Base-by-base conservation (phyloP, 2,797 vertebrate species). In the Phaenicophaeus curvirostris region DNA sequence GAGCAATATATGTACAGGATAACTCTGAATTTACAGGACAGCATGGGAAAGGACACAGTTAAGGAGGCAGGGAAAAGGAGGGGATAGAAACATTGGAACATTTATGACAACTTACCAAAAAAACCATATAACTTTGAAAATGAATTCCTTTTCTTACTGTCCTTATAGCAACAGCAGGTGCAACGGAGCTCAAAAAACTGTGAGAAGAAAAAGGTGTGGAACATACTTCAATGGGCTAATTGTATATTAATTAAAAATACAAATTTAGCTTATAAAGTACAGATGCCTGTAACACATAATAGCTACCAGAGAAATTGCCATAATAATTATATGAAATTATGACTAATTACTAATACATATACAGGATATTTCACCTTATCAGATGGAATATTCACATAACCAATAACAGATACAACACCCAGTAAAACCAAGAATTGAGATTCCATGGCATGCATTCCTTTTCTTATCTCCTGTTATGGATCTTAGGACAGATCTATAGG, bases 301-400 rank as follows among this genome's bases (percentile, higher is more conserved):
- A 90, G 35, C 25, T 80, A 75, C 58, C 41, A 65, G 50, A 84
- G 65, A 90, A 85, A 91, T 53, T 88, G 33, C 72, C 92, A 16
- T 41, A 67, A 73, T 66, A 77, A 89, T 90, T 57, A 68, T 27
- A 73, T 66, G 44, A 88, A 97, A 87, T 93, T 66, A 94, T 91
- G 79, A 92, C 89, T 96, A 85, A 96, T 94, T 76, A 50, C 57
- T 62, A 37, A 46, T 35, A 63, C 83, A 54, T 21, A 77, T 17
- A 77, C 18, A 61, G 55, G 31, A 68, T 58, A 42, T 90, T 90
- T 75, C 66, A 67, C 69, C 82, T 94, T 80, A 61, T 93, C 91
- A 90, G 78, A 86, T 85, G 44, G 57, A 35, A 55, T 33, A 61
- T 28, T 69, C 62, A 58, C 79, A 83, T 72, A 62, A 53, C 68